Evolutionary conservation across 2,797 vertebrate species (phyloP).

Genomic region (Pantherophis vulpinus): DNA sequence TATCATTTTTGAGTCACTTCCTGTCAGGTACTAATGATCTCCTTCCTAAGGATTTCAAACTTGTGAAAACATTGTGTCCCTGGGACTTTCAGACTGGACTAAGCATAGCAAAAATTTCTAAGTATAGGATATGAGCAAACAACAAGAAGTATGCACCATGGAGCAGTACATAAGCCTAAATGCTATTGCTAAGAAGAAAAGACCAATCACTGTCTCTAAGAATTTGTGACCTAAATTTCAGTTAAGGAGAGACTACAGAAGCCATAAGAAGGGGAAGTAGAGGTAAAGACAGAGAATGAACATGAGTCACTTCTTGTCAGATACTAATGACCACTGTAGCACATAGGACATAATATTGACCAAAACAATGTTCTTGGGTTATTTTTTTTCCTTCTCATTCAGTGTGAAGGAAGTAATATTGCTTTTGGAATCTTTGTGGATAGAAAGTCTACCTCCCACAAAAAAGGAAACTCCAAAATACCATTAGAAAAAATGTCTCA

Average conservation of each 20-base stretch:
- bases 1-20: background rate
- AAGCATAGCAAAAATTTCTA: background rate
- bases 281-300: background rate
- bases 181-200: background rate
- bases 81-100: background rate
- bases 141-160: background rate
- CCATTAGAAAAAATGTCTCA: background rate
- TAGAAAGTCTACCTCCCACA: background rate
- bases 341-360: background rate
- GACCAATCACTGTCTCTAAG: background rate
- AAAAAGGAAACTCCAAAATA: background rate
- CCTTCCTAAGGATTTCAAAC: background rate
- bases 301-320: background rate
- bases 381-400: background rate
- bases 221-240: background rate
- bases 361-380: background rate
- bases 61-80: background rate
- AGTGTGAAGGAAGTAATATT: background rate
- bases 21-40: background rate
- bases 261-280: background rate
- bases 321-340: background rate
- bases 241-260: background rate
- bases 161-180: background rate
- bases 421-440: background rate
- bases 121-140: background rate